Evolutionary conservation across 2,797 vertebrate genomes (phyloP).

Genomic region (Phalanger gymnotis): DNA sequence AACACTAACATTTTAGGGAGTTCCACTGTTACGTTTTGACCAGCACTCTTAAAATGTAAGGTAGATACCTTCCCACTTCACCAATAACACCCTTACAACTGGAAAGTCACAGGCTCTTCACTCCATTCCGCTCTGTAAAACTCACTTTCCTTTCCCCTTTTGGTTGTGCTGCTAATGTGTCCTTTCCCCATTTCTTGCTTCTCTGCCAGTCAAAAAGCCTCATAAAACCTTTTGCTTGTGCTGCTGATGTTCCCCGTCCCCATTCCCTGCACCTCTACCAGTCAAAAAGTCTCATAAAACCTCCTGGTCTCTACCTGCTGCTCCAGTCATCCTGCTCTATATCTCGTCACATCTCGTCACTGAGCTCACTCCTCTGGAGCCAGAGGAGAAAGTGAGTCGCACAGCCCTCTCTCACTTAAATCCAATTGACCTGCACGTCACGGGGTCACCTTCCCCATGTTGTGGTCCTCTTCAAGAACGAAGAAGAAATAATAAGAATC

Average conservation of each 20-base stretch:
- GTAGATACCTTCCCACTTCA: neutral
- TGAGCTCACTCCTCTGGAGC: too few species aligned
- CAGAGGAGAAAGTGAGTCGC: too few species aligned
- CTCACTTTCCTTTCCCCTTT: neutral
- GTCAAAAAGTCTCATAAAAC: neutral
- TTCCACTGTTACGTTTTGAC: neutral
- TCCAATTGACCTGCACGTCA: too few species aligned
- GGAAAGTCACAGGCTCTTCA: neutral
- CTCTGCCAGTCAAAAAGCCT: neutral
- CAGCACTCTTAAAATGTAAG: neutral
- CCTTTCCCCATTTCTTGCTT: neutral
- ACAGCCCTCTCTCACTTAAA: too few species aligned
- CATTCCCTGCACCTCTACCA: neutral
- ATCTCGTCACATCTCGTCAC: too few species aligned
- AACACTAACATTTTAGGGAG: neutral
- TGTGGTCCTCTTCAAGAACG: too few species aligned
- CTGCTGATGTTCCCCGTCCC: neutral
- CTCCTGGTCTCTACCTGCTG: neutral
- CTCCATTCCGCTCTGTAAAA: neutral
- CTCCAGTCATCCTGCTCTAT: too few species aligned
- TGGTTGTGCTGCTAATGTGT: neutral
- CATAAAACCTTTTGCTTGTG: neutral
- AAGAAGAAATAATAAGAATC: too few species aligned
- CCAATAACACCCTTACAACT: neutral
- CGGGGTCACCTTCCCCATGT: too few species aligned